phyloP scores from a whole-genome alignment of 2,113 vertebrate genomes.

The Alethe castanea region DNA sequence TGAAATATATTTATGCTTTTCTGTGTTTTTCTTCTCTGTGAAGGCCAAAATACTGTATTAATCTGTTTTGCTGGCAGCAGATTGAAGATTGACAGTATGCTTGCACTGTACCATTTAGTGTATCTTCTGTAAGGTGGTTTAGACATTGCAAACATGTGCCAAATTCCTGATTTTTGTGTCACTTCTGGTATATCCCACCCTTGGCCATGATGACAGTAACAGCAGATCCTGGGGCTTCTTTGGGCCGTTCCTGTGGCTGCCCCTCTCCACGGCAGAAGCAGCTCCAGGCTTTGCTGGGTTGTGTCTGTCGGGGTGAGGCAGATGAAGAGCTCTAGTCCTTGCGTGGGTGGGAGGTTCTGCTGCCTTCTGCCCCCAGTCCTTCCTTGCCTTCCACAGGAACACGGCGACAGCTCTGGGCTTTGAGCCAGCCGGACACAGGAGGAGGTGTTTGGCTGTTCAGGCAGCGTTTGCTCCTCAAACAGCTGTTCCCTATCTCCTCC shows the following conservation, averaged over 20 bases:
- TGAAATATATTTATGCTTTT: conserved; percentile 11
- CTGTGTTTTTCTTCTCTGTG: background rate
- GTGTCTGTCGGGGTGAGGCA: background rate
- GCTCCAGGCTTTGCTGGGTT: background rate
- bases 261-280: background rate
- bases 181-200: background rate
- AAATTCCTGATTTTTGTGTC: background rate
- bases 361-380: conserved; percentile 2
- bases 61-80: conserved; percentile 33
- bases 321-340: conserved; percentile 26
- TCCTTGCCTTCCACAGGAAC: conserved; percentile 34
- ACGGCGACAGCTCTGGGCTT: conserved; percentile 31
- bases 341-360: conserved; percentile 27
- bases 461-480: conserved; percentile 53
- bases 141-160: background rate
- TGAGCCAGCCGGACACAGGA: conserved; percentile 57
- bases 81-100: background rate
- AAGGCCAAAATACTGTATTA: conserved; percentile 42
- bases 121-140: background rate
- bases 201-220: background rate
- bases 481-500: conserved; percentile 64
- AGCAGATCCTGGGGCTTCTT: background rate
- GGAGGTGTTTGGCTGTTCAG: conserved; percentile 54
- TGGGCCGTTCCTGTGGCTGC: background rate
- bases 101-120: background rate